These are phyloP conservation scores for Mormyrops attenuatus DNA, from an alignment of 2,797 vertebrate genomes.

Conservation along the genomic window DNA sequence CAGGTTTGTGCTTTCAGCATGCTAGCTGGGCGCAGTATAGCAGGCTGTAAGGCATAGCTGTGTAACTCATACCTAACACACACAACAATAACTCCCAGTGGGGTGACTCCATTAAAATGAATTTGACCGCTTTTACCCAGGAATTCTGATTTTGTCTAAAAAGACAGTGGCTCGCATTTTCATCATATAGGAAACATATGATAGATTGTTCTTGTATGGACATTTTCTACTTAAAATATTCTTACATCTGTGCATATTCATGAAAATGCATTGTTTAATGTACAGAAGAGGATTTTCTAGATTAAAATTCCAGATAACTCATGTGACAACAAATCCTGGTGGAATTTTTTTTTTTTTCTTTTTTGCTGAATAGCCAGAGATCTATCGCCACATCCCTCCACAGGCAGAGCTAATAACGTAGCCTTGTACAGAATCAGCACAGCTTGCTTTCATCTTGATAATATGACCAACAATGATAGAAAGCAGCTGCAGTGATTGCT, in stretches of 20 bases:
- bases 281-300: neutral
- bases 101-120: neutral
- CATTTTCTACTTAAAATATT: neutral
- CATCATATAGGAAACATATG: neutral
- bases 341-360: neutral
- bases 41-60: neutral
- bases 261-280: neutral
- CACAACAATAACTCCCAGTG: neutral
- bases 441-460: constrained; percentile 9
- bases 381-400: neutral
- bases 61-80: neutral
- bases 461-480: neutral
- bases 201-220: neutral
- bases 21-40: neutral
- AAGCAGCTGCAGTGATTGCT: neutral
- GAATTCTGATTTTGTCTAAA: neutral
- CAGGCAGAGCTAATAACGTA: neutral
- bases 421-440: neutral
- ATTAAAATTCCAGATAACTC: neutral
- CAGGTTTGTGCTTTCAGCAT: neutral
- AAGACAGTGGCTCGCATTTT: neutral
- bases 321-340: neutral
- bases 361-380: neutral
- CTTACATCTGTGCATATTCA: neutral
- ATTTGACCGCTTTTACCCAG: neutral